Percentiles rank a stretch among this genome's conserved stretches.
These are phyloP conservation scores for Amblyjoppa proteus DNA, from an alignment of 2,888 invertebrate species.

Conservation along the genomic window DNA sequence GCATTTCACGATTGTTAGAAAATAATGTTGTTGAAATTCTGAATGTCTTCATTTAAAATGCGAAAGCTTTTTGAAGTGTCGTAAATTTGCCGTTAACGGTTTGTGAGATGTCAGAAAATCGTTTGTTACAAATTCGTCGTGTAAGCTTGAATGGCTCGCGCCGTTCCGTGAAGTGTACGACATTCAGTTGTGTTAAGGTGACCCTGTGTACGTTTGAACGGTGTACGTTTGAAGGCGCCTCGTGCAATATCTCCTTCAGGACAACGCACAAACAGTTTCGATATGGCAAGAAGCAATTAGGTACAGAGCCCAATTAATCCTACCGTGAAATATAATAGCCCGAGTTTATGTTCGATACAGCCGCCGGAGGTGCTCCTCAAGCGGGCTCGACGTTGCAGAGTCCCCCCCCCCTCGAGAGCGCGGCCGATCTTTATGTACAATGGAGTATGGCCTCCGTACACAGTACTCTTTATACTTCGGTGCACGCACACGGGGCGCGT, in stretches of 20 bases:
- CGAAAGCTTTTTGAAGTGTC: no score
- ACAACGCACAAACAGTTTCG: not conserved
- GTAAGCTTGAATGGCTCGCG: no score
- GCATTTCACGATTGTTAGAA: no score
- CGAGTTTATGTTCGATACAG: not conserved
- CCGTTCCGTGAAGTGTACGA: no score
- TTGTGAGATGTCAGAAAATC: no score
- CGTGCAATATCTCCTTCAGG: not conserved
- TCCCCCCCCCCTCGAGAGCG: not conserved
- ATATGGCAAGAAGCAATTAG: slow-evolving; percentile 42
- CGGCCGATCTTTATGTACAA: not conserved
- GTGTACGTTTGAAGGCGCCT: no score
- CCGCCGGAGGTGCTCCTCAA: slow-evolving; percentile 19
- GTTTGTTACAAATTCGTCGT: no score
- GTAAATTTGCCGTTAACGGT: no score
- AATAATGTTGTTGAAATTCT: no score
- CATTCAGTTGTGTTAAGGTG: no score
- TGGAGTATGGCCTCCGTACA: slow-evolving; percentile 1
- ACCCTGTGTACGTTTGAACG: no score
- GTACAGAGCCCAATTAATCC: slow-evolving; percentile 42
- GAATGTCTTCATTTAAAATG: no score
- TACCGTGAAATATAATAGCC: slow-evolving; percentile 16
- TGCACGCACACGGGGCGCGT: slow-evolving; percentile 13
- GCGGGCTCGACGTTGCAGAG: not conserved
- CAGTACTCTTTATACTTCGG: not conserved